Percentiles rank a stretch among this genome's conserved stretches.
phyloP scores from a whole-genome alignment of 2,797 vertebrate genomes.

The Enteromius afrohamiltoni region DNA sequence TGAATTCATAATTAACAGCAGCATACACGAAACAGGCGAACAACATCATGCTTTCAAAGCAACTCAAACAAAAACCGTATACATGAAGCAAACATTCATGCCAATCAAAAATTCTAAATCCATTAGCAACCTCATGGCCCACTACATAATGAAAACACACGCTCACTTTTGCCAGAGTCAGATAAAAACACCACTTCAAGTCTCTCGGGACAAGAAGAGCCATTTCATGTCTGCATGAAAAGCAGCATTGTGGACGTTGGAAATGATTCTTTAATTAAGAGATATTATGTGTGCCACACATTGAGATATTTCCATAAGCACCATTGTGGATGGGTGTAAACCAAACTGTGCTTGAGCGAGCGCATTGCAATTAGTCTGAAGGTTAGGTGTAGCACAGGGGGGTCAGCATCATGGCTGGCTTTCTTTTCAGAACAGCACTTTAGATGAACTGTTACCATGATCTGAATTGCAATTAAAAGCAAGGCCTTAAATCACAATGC shows the following conservation, averaged over 20 bases:
- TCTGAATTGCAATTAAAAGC: constrained; percentile 32
- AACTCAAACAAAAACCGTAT: constrained; percentile 74
- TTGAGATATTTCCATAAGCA: constrained; percentile 57
- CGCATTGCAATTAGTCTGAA: constrained; percentile 44
- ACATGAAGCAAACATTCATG: constrained; percentile 66
- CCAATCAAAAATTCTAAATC: constrained; percentile 77
- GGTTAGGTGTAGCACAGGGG: constrained; percentile 45
- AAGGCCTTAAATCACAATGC: constrained; percentile 13
- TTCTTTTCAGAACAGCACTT: constrained; percentile 40
- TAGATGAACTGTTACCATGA: constrained; percentile 23
- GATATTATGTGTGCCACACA: constrained; percentile 67
- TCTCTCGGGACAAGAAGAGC: constrained; percentile 78
- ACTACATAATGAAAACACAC: constrained; percentile 77
- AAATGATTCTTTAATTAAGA: constrained; percentile 76
- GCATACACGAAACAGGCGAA: constrained; percentile 43
- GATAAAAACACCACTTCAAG: constrained; percentile 82
- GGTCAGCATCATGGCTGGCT: constrained; percentile 39
- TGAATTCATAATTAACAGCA: constrained; percentile 54
- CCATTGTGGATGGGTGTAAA: constrained; percentile 54
- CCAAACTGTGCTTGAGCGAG: constrained; percentile 48
- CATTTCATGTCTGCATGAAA: constrained; percentile 69
- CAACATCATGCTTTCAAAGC: constrained; percentile 72
- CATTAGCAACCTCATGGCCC: constrained; percentile 82
- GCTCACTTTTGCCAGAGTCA: constrained; percentile 76
- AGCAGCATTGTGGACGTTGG: constrained; percentile 68